Conservation (phyloP, 1,140 invertebrate species). For the Homalodisca vitripennis region DNA sequence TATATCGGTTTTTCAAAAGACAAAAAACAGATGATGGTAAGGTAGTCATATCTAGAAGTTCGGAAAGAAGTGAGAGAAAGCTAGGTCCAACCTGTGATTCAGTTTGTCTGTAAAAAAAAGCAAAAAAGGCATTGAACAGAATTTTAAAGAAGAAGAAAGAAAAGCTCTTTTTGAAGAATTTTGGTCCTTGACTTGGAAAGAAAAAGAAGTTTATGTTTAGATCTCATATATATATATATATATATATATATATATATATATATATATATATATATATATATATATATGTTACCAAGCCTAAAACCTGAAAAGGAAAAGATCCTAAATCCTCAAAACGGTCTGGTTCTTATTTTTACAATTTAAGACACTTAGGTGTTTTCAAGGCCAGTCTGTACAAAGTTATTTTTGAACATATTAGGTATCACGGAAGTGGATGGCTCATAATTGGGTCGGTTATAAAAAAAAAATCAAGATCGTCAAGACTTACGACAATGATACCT, state of each 20-base stretch:
- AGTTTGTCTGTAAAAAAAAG: neutral
- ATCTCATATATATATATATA: no score
- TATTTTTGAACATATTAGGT: no score
- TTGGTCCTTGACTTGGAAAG: constrained; percentile 6
- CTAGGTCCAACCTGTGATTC: neutral
- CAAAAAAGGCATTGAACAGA: constrained; percentile 13
- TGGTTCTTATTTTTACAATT: neutral
- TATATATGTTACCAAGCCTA: neutral
- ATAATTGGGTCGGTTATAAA: constrained; percentile 3
- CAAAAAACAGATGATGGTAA: no score
- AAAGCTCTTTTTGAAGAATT: constrained; percentile 1
- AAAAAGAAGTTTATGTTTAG: constrained; percentile 1
- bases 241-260: no score
- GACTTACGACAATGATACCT: neutral
- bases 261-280: no score
- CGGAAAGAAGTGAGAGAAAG: no score
- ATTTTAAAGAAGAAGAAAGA: constrained; percentile 8
- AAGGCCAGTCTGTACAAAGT: no score
- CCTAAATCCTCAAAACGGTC: neutral
- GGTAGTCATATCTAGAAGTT: neutral
- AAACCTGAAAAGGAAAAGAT: neutral
- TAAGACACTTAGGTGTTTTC: neutral
- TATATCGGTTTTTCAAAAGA: constrained; percentile 17
- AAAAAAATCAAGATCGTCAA: neutral
- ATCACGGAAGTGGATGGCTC: constrained; percentile 8